These are phyloP conservation scores for Pangasianodon hypophthalmus DNA, from an alignment of 2,113 vertebrate species.

Conservation along the genomic window DNA sequence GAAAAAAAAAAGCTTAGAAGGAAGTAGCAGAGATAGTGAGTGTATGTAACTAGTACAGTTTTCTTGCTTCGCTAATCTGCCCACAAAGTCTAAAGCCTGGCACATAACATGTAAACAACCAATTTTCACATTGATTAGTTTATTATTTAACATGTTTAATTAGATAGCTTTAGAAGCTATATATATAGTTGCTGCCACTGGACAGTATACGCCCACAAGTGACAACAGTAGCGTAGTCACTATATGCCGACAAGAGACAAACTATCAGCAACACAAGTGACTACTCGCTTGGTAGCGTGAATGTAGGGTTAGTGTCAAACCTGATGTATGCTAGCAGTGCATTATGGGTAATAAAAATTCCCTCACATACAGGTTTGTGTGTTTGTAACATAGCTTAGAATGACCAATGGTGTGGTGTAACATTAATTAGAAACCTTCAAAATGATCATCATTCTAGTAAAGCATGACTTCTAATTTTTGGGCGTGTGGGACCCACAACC, in stretches of 20 bases:
- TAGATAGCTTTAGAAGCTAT: not conserved
- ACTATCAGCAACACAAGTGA: not conserved
- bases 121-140: not conserved
- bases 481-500: not conserved
- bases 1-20: not conserved
- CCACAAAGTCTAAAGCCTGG: not conserved
- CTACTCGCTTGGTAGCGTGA: not conserved
- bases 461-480: not conserved
- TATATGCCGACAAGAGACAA: not conserved
- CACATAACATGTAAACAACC: not conserved
- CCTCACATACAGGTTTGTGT: not conserved
- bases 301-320: not conserved
- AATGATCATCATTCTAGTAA: not conserved
- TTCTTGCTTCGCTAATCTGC: not conserved
- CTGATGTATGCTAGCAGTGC: not conserved
- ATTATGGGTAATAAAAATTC: not conserved
- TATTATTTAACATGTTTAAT: not conserved
- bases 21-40: not conserved
- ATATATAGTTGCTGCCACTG: not conserved
- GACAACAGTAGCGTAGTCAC: not conserved
- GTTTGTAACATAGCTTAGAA: not conserved
- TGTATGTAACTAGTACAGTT: not conserved
- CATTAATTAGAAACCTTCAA: not conserved
- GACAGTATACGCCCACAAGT: not conserved
- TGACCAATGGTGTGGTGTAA: not conserved